A percentile compares a stretch with the other conserved stretches of the same genome.
Evolutionary conservation across 1,140 invertebrate species (phyloP).

Genomic region (Oreohelix idahoensis): DNA sequence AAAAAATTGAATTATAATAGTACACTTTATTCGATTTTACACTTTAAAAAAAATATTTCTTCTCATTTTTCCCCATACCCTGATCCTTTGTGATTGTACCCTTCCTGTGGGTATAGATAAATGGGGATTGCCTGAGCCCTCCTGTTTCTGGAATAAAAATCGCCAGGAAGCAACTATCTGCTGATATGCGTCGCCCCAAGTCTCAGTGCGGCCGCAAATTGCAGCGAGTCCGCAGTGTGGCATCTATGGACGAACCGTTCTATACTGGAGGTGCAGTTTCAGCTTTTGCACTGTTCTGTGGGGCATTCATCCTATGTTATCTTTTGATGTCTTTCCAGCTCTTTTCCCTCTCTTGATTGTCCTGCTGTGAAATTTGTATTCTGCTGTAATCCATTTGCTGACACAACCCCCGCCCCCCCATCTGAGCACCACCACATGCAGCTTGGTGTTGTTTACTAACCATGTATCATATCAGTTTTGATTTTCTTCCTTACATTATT

Average conservation of each 20-base stretch:
- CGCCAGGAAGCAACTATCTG: conserved; percentile 36
- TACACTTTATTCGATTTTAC: background rate
- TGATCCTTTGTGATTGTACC: background rate
- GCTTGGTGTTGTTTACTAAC: background rate
- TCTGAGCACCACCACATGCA: background rate
- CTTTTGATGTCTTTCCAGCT: background rate
- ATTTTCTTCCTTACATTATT: background rate
- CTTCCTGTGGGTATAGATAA: conserved; percentile 13
- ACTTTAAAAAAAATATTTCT: background rate
- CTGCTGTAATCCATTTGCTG: background rate
- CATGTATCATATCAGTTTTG: background rate
- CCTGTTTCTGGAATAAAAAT: conserved; percentile 18
- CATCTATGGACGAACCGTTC: conserved; percentile 69
- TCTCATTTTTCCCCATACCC: background rate
- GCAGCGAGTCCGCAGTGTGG: conserved; percentile 70
- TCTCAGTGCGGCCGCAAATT: conserved; percentile 73
- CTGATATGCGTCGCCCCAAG: conserved; percentile 50
- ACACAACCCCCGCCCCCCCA: background rate
- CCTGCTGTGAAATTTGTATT: background rate
- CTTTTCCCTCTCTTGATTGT: conserved; percentile 8
- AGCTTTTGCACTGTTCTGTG: conserved; percentile 30
- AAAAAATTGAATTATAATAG: background rate
- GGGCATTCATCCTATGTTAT: conserved; percentile 5
- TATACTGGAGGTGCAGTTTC: conserved; percentile 63
- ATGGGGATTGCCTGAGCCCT: conserved; percentile 35